Base-by-base conservation (phyloP, 1,140 invertebrate species). In the Drosophila pallidifrons region DNA sequence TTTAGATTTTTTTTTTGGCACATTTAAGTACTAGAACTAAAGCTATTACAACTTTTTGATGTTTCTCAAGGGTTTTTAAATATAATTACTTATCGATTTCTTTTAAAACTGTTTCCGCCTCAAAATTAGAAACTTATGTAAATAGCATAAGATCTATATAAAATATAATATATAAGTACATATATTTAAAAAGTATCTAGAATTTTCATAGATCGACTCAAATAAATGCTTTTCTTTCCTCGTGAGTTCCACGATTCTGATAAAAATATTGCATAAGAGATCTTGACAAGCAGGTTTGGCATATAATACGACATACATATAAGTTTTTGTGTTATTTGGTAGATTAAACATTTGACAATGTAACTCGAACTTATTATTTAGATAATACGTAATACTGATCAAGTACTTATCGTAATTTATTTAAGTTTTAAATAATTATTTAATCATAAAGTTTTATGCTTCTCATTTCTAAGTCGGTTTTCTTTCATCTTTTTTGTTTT, bases 21-120 rank as follows among this genome's bases (percentile, higher is more conserved):
- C 85, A 85, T 72, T 77, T 75, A 81, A 66, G 60, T 81, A 73
- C 80, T 54, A 85, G n/a, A 79, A 79, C 82, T 87, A 87, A 75
- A 60, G 51, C 75, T 89, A 89, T 73, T 77, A 81, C 82, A 86
- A 81, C 81, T 70, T 75, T 57, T 72, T 63, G 52, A 46, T 57
- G 28, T 13, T 54, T 79, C 45, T 76, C 30, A 68, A 45, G 49
- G 66, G 52, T 61, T 46, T 47, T 32, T 67, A 57, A 71, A 57
- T 51, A 64, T 41, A 58, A 47, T 51, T 51, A 32, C 45, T 54
- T 68, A 28, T 45, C 32, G 59, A 69, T 70, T 65, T 73, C 73
- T 68, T 59, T 71, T 69, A 82, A 81, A 82, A 79, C 35, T 8
- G 63, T 61, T 13, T 20, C 35, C 10, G 51, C 47, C 47, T 61